Conservation (phyloP, 2,888 invertebrate genomes). For the Aproaerema taeniolella region DNA sequence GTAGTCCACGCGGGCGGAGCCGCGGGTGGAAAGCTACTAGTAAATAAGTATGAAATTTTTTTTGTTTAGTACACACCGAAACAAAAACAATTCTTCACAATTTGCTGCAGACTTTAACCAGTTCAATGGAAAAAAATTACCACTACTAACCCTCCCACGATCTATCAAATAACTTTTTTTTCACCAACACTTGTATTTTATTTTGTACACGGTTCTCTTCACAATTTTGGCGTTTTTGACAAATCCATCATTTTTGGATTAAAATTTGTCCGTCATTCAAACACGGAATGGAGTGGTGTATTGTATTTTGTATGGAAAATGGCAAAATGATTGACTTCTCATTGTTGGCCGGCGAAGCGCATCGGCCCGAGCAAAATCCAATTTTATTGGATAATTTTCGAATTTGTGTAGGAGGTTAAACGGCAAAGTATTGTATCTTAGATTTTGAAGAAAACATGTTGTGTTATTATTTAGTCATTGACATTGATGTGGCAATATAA, state of each 20-base stretch:
- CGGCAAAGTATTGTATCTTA: conserved; percentile 24
- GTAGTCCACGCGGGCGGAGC: too few species aligned
- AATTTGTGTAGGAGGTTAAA: conserved; percentile 28
- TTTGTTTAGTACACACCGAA: too few species aligned
- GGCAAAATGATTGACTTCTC: conserved; percentile 53
- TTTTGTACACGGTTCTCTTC: neutral
- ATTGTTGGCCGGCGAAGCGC: conserved; percentile 37
- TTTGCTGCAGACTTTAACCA: too few species aligned
- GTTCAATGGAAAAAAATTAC: too few species aligned
- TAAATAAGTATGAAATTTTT: too few species aligned
- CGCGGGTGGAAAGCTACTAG: too few species aligned
- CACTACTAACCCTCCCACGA: too few species aligned
- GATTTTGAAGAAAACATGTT: too few species aligned
- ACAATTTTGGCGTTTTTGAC: too few species aligned
- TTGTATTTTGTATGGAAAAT: conserved; percentile 33
- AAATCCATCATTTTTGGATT: conserved; percentile 60
- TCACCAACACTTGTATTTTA: conserved; percentile 1
- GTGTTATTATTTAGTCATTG: too few species aligned
- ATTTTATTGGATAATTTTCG: conserved; percentile 45
- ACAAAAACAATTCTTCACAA: too few species aligned
- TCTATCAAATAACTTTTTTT: conserved; percentile 19
- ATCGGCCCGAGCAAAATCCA: conserved; percentile 36
- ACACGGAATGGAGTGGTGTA: conserved; percentile 12
- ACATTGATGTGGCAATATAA: too few species aligned
- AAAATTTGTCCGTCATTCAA: conserved; percentile 47